phyloP scores from a whole-genome alignment of 1,140 invertebrate species.

The Aplysia californica region DNA sequence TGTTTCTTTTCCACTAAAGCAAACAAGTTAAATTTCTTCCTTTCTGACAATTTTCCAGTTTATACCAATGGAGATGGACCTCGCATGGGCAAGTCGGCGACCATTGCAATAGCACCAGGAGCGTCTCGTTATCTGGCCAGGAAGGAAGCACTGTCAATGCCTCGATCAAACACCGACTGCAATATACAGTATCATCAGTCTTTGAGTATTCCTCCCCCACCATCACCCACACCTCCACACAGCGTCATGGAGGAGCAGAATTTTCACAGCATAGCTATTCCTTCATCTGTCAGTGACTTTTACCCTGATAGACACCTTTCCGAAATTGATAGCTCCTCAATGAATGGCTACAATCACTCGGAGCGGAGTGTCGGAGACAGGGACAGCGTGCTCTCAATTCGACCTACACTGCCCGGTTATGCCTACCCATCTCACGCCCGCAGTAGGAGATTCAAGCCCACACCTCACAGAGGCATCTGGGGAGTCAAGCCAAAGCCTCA shows the following conservation, averaged over 20 bases:
- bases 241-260: neutral
- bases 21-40: neutral
- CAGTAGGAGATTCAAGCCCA: neutral
- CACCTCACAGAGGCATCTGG: conserved; percentile 10
- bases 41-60: neutral
- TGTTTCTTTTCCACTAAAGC: neutral
- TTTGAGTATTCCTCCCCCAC: neutral
- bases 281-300: neutral
- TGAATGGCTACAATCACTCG: neutral
- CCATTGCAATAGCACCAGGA: conserved; percentile 35
- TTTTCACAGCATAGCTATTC: conserved; percentile 2
- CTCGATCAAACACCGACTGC: conserved; percentile 32
- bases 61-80: neutral
- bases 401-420: conserved; percentile 9
- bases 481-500: neutral
- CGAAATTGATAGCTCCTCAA: neutral
- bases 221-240: conserved; percentile 15
- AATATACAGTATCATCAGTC: conserved; percentile 27
- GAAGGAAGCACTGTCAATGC: conserved; percentile 16
- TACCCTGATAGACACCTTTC: conserved; percentile 3
- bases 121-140: conserved; percentile 4
- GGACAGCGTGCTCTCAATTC: neutral
- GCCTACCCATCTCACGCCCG: neutral
- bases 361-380: neutral
- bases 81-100: conserved; percentile 28